phyloP scores from a whole-genome alignment of 2,888 invertebrate genomes.

The Nezara viridula region DNA sequence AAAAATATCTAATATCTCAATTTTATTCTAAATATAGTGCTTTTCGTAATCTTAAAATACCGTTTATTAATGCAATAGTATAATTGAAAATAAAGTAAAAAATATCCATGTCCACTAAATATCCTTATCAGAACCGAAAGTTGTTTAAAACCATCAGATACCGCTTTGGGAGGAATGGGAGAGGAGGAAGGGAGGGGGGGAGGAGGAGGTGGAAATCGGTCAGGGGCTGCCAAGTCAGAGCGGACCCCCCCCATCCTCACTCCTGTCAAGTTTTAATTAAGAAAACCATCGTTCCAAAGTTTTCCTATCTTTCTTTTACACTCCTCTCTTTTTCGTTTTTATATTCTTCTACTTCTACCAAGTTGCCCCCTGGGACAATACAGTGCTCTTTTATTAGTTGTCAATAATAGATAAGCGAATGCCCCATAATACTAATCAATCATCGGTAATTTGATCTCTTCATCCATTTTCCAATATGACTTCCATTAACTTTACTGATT shows the following conservation, averaged over 20 bases:
- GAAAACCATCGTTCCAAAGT: constrained; percentile 40
- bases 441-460: background rate
- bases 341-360: background rate
- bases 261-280: constrained; percentile 46
- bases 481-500: background rate
- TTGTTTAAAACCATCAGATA: background rate
- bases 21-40: too few species aligned
- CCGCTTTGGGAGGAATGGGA: background rate
- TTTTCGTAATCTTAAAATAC: too few species aligned
- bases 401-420: background rate
- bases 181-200: too few species aligned
- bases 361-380: background rate
- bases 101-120: too few species aligned
- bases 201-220: background rate
- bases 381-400: background rate
- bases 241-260: background rate
- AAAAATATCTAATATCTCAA: too few species aligned
- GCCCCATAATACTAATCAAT: background rate
- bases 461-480: background rate
- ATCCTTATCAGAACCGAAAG: too few species aligned
- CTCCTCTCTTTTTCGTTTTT: background rate
- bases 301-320: constrained; percentile 35
- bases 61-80: too few species aligned
- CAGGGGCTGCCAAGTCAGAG: background rate
- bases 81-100: too few species aligned